These are phyloP conservation scores for Phengaris alcon DNA, from an alignment of 2,888 invertebrate genomes.

Conservation along the genomic window DNA sequence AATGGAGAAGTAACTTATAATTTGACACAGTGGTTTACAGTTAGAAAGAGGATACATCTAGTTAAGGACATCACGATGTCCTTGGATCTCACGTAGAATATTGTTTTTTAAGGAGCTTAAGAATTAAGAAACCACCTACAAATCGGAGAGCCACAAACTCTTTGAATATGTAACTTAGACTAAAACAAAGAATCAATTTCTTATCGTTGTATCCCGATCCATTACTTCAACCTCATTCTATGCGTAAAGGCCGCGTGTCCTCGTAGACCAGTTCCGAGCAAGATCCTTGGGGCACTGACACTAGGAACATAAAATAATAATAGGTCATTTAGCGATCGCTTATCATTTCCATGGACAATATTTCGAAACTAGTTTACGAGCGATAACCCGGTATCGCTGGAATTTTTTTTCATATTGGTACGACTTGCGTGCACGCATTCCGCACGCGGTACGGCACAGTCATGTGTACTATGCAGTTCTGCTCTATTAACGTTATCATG, in stretches of 20 bases:
- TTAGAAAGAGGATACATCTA: no score
- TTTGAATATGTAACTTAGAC: no score
- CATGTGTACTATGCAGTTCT: conserved; percentile 66
- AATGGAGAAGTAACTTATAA: no score
- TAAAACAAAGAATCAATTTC: no score
- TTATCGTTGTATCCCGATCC: not conserved
- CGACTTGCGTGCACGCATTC: conserved; percentile 68
- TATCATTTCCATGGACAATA: conserved; percentile 37
- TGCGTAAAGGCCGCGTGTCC: not conserved
- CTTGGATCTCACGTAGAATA: no score
- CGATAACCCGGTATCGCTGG: conserved; percentile 51
- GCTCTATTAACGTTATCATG: conserved; percentile 74
- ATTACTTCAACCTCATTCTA: not conserved
- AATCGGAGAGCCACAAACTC: no score
- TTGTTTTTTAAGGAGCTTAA: no score
- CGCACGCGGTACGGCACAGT: conserved; percentile 47
- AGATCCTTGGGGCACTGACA: conserved; percentile 8
- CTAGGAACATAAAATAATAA: not conserved
- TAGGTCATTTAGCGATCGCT: conserved; percentile 31
- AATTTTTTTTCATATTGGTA: conserved; percentile 57
- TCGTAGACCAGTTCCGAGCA: not conserved
- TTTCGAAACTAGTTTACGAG: conserved; percentile 44
- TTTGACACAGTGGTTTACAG: no score
- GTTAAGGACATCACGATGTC: no score
- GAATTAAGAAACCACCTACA: no score